A percentile compares a stretch with the other conserved stretches of the same genome.
Conservation (phyloP, 1,140 invertebrate species). For the Ridgeia piscesae region DNA sequence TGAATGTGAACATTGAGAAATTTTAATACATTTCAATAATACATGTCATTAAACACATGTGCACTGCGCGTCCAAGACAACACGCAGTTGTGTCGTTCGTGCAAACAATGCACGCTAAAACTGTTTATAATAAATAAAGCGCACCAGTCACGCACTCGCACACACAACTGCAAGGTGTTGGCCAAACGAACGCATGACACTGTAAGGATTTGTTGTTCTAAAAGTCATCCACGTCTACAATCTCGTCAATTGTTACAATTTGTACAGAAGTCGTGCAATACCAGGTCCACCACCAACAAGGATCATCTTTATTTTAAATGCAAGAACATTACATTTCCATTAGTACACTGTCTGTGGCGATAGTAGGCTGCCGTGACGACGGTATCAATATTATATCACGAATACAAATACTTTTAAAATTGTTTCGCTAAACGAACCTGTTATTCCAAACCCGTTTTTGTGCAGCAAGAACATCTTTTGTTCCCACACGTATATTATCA, state of each 20-base stretch:
- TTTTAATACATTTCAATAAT: constrained; percentile 7
- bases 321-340: background rate
- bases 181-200: background rate
- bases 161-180: background rate
- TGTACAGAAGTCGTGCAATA: background rate
- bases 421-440: background rate
- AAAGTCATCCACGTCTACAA: background rate
- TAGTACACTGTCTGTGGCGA: background rate
- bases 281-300: background rate
- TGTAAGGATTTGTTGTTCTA: background rate
- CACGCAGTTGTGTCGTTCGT: background rate
- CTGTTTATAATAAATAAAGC: background rate
- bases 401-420: background rate
- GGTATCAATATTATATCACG: background rate
- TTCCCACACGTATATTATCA: background rate
- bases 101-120: background rate
- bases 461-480: background rate
- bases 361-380: background rate
- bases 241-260: background rate
- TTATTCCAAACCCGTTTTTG: background rate
- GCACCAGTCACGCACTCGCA: background rate
- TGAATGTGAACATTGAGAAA: background rate
- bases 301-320: background rate
- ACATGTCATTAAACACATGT: background rate
- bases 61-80: background rate